Conservation (phyloP, 2,888 invertebrate genomes). For the Megamerina dolium region DNA sequence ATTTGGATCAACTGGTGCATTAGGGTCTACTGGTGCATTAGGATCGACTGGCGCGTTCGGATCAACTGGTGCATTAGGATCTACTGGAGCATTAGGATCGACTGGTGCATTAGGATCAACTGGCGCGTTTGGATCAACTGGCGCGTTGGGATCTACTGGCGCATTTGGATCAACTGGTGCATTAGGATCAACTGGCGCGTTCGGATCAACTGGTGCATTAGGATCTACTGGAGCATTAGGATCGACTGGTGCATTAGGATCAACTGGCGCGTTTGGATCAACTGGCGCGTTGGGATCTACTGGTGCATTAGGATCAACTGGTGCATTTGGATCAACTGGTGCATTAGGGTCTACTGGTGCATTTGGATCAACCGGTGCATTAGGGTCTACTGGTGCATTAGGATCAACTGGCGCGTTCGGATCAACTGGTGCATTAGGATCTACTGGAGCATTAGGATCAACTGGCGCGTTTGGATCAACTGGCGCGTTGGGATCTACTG, state of each 20-base stretch:
- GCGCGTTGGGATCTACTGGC: slow-evolving; percentile 12
- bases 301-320: slow-evolving; percentile 12
- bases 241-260: slow-evolving; percentile 9
- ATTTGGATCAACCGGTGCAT: background rate
- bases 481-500: slow-evolving; percentile 10
- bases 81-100: slow-evolving; percentile 9
- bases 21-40: slow-evolving; percentile 11
- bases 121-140: slow-evolving; percentile 14
- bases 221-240: slow-evolving; percentile 13
- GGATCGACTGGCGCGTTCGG: slow-evolving; percentile 11
- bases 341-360: slow-evolving; percentile 8
- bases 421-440: slow-evolving; percentile 11
- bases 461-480: slow-evolving; percentile 3
- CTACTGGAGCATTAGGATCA: slow-evolving; percentile 8
- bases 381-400: slow-evolving; percentile 8
- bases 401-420: slow-evolving; percentile 12
- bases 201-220: slow-evolving; percentile 12
- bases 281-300: slow-evolving; percentile 9
- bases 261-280: slow-evolving; percentile 9
- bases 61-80: slow-evolving; percentile 9
- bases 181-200: slow-evolving; percentile 13
- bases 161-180: slow-evolving; percentile 12
- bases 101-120: slow-evolving; percentile 9
- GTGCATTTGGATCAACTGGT: slow-evolving; percentile 9
- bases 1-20: slow-evolving; percentile 8